Percentiles rank a stretch among this genome's conserved stretches.
phyloP scores from a whole-genome alignment of 2,113 vertebrate species.

The Equus quagga region DNA sequence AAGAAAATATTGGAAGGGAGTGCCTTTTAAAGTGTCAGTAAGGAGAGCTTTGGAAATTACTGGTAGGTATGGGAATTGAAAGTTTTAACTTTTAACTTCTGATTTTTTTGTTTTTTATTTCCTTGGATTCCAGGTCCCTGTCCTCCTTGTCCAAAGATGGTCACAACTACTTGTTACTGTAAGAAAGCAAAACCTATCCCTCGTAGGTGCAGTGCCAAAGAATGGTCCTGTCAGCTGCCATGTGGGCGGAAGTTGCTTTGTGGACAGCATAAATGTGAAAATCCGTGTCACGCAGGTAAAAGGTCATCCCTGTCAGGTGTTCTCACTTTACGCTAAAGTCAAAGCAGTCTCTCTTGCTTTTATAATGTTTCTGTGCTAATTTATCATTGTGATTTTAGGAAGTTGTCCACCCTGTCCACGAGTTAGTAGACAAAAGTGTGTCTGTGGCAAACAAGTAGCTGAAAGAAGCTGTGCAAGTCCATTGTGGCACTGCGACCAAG shows the following conservation, averaged over 20 bases:
- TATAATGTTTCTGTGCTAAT: constrained; percentile 23
- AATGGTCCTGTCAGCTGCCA: constrained; percentile 92
- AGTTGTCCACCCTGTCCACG: constrained; percentile 93
- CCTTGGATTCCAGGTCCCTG: constrained; percentile 91
- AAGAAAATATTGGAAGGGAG: not conserved
- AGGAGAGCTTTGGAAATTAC: constrained; percentile 37
- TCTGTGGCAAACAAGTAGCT: constrained; percentile 90
- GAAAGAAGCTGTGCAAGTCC: constrained; percentile 95
- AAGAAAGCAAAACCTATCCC: constrained; percentile 93
- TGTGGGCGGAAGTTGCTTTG: constrained; percentile 91
- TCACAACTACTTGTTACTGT: constrained; percentile 94
- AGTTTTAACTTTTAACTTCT: not conserved
- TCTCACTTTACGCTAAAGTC: not conserved
- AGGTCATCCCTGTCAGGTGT: not conserved
- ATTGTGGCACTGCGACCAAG: constrained; percentile 93
- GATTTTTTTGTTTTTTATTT: not conserved
- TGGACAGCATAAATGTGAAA: constrained; percentile 92
- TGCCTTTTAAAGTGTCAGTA: constrained; percentile 40
- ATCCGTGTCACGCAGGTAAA: constrained; percentile 92
- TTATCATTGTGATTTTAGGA: constrained; percentile 84
- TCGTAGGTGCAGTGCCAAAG: constrained; percentile 95
- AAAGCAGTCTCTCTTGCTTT: constrained; percentile 34
- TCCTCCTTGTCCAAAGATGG: constrained; percentile 98
- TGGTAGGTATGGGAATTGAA: not conserved
- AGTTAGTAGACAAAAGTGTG: constrained; percentile 94